Conservation (phyloP, 2,888 invertebrate species). For the Lasioglossum vierecki region DNA sequence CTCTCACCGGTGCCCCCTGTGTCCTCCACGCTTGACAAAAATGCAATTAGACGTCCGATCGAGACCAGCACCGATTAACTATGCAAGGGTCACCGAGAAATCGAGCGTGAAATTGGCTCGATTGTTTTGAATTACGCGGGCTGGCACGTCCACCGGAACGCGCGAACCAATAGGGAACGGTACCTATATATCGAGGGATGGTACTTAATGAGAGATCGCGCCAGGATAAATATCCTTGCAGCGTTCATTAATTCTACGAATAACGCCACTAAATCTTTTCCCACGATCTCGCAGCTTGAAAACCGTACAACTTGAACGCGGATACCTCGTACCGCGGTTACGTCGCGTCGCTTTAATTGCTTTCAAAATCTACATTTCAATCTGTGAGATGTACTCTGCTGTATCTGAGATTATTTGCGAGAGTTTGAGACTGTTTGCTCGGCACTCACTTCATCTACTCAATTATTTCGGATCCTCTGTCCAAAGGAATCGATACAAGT, state of each 20-base stretch:
- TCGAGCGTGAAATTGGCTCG: slow-evolving; percentile 76
- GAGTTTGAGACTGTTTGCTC: neutral
- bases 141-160: slow-evolving; percentile 14
- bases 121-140: slow-evolving; percentile 62
- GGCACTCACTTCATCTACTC: neutral
- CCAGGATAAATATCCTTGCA: slow-evolving; percentile 30
- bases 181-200: slow-evolving; percentile 6
- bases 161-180: slow-evolving; percentile 19
- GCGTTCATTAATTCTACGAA: slow-evolving; percentile 11
- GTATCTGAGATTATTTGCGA: neutral
- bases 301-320: neutral
- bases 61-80: slow-evolving; percentile 68
- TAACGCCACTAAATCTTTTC: neutral
- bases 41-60: slow-evolving; percentile 75
- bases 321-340: neutral
- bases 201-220: slow-evolving; percentile 9
- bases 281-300: neutral
- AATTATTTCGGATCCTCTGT: neutral
- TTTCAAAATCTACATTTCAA: slow-evolving; percentile 2
- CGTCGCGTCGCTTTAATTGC: neutral
- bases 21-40: slow-evolving; percentile 70
- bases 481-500: neutral
- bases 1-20: slow-evolving; percentile 3
- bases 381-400: neutral
- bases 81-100: slow-evolving; percentile 70